phyloP scores from a whole-genome alignment of 2,888 invertebrate genomes.

The Lasioglossum pauxillum region DNA sequence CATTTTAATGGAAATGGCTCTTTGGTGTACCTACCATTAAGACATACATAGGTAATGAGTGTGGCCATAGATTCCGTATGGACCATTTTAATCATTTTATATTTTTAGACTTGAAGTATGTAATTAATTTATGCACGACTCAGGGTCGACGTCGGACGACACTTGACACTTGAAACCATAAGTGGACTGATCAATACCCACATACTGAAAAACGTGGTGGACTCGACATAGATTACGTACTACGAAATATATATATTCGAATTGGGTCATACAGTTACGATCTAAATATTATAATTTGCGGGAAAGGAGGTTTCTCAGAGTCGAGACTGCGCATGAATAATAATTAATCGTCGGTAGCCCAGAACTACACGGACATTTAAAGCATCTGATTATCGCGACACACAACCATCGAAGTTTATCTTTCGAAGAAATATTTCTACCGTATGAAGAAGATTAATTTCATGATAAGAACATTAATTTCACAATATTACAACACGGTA shows the following conservation, averaged over 20 bases:
- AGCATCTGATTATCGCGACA: conserved; percentile 68
- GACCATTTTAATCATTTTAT: background rate
- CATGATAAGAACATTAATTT: too few species aligned
- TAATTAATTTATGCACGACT: background rate
- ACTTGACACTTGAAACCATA: too few species aligned
- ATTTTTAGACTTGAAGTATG: background rate
- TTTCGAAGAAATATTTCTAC: conserved; percentile 51
- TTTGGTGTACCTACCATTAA: background rate
- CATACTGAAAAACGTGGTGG: too few species aligned
- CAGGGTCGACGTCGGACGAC: too few species aligned
- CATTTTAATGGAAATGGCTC: background rate
- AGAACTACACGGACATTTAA: conserved; percentile 67
- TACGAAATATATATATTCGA: background rate
- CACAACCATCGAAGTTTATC: conserved; percentile 27
- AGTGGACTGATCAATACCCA: too few species aligned
- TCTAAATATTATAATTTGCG: conserved; percentile 56
- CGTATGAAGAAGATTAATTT: too few species aligned
- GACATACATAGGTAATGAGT: background rate
- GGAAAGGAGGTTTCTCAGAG: conserved; percentile 36
- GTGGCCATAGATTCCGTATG: background rate
- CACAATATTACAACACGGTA: too few species aligned
- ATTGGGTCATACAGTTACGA: conserved; percentile 30
- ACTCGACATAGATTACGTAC: too few species aligned
- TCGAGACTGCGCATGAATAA: conserved; percentile 69
- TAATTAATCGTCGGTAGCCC: conserved; percentile 71